Evolutionary conservation across 1,140 invertebrate species (phyloP).

Genomic region (Hyles vespertilio): DNA sequence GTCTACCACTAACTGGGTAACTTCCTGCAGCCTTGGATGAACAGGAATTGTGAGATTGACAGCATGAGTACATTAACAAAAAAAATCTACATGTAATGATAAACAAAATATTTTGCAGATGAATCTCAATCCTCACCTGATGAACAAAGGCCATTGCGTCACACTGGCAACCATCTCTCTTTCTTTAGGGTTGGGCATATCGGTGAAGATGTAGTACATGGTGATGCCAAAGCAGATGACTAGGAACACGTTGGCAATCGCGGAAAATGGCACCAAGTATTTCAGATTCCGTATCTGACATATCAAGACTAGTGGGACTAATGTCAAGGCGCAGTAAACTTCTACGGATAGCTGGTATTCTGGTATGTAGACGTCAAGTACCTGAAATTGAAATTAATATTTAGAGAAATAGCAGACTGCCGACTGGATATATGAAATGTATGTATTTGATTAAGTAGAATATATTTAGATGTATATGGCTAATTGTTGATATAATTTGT

Average conservation of each 20-base stretch:
- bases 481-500: too few species aligned
- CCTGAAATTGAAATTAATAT: constrained; percentile 40
- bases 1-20: too few species aligned
- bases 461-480: too few species aligned
- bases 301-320: constrained; percentile 78
- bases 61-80: too few species aligned
- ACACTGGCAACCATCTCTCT: constrained; percentile 72
- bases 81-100: too few species aligned
- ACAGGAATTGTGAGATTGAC: too few species aligned
- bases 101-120: background rate
- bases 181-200: constrained; percentile 68
- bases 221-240: constrained; percentile 81
- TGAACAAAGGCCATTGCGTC: constrained; percentile 79
- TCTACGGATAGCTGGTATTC: constrained; percentile 52
- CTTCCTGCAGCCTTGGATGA: too few species aligned
- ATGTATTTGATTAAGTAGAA: background rate
- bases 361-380: constrained; percentile 59
- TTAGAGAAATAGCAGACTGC: background rate
- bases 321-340: constrained; percentile 77
- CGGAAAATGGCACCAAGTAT: constrained; percentile 86
- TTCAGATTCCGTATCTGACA: constrained; percentile 84
- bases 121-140: constrained; percentile 59
- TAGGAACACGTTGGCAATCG: constrained; percentile 82
- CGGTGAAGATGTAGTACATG: constrained; percentile 83
- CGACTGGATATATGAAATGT: background rate